Base-by-base conservation (phyloP, 2,113 vertebrate species). In the Crotalus helleri region DNA sequence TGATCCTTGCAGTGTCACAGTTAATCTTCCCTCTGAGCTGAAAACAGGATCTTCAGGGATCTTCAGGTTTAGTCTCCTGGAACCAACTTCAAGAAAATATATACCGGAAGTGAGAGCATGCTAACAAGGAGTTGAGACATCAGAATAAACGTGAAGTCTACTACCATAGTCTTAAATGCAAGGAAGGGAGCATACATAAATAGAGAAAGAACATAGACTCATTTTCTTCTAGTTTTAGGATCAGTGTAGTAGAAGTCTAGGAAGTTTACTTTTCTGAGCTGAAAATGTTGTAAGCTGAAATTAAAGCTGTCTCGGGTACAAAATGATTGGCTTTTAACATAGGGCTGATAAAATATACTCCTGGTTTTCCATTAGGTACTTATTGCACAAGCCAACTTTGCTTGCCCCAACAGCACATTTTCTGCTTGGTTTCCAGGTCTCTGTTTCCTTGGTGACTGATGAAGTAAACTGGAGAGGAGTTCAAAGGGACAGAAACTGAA, bases 61-160 rank as follows among this genome's bases (percentile, higher is more conserved):
- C 39, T 39, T 39, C 39, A 39, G 23, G 90, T n/a, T 93, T 92
- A 5, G 5, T 93, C 86, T 17, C 91, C 61, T 57, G 94, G 94
- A 94, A 13, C 1, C 74, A 10, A 81, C 7, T 81, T 44, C 74
- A 81, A 39, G 74, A 81, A 81, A 44, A 81, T 81, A 44, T 21
- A 81, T 81, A 33, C 33, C 33, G 17, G 51, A 61, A 86, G 86
- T 85, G 92, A 54, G 93, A 93, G 46, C 90, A 64, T 87, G 29
- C 33, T 39, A 46, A 88, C 0, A 89, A 61, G 39, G 49, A 69
- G 4, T 69, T 51, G 1, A 24, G 23, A 10, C 88, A 92, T 39
- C 85, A 29, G 92, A 88, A 55, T 69, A 39, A 0, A 17, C 24
- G 17, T 24, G 6, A 81, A 57, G 29, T 11, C 46, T n/a, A 15